Base-by-base conservation (phyloP, 2,888 invertebrate genomes). In the Dasypolia templi region DNA sequence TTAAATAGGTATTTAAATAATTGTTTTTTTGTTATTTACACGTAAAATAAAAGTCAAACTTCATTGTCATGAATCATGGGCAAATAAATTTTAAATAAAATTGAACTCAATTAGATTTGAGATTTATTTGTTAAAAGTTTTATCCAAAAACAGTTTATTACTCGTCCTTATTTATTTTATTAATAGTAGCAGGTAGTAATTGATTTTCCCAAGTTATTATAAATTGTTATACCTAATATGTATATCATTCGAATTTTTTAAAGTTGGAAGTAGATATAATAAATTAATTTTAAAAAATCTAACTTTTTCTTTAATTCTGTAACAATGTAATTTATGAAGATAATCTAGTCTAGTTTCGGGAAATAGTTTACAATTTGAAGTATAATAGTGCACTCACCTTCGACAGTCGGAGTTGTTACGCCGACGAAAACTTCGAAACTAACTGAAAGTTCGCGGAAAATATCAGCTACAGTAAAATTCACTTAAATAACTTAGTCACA, bases 341-440 rank as follows among this genome's bases (percentile, higher is more conserved):
- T 58, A 39, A 35, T 68, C 35, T 46, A 42, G 14, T 59, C 42
- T 22, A 42, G 56, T 70, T 26, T 51, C 55, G 39, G 53, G 17
- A 49, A 68, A 71, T 69, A 82, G 75, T 84, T 80, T 14, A 71
- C 56, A 74, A 75, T 80, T 72, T 55, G 70, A 62, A 79, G 68
- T 76, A 70, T 75, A 77, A 76, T 65, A 46, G 66, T 76, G 72
- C 67, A 86, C 87, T 87, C 65, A 87, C 87, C 87, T 82, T 79
- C 61, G 86, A 83, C 84, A 71, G 80, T 77, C 83, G 75, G 85
- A 86, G 88, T 82, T 85, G 79, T 74, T 73, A 85, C 90, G 89
- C 89, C 88, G 91, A 87, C 85, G 89, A 87, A 91, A 93, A 93
- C 92, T 93, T 94, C 87, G 75, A 84, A 92, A 91, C 89, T 89